phyloP scores from a whole-genome alignment of 2,888 invertebrate species.

The Dendrolimus houi region DNA sequence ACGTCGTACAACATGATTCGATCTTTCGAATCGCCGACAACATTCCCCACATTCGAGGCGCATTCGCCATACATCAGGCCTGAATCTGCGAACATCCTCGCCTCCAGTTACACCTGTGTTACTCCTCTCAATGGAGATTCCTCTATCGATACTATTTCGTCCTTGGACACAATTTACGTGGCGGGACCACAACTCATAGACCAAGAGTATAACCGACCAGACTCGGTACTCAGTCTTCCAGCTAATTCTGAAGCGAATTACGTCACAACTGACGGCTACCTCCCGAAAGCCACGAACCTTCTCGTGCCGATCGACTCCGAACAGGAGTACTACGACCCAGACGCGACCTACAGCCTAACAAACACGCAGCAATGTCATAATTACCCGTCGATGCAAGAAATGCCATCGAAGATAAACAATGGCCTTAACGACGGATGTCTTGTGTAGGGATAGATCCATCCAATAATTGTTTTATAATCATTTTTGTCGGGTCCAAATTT shows the following conservation, averaged over 20 bases:
- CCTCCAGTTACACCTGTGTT: constrained; percentile 65
- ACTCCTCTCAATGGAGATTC: constrained; percentile 56
- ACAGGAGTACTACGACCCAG: constrained; percentile 69
- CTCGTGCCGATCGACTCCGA: constrained; percentile 74
- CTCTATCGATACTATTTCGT: constrained; percentile 55
- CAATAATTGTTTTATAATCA: constrained; percentile 15
- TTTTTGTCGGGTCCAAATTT: constrained; percentile 61
- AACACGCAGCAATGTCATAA: constrained; percentile 72
- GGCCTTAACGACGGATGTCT: constrained; percentile 79
- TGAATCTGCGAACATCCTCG: constrained; percentile 69
- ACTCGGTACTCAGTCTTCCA: constrained; percentile 62
- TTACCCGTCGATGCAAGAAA: constrained; percentile 60
- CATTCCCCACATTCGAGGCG: constrained; percentile 65
- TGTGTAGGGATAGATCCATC: constrained; percentile 53
- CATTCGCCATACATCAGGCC: constrained; percentile 70
- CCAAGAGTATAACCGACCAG: constrained; percentile 55
- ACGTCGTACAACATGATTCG: constrained; percentile 59
- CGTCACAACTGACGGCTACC: constrained; percentile 57
- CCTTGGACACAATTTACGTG: constrained; percentile 56
- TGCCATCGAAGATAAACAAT: constrained; percentile 68
- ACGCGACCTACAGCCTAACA: constrained; percentile 67
- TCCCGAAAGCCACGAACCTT: constrained; percentile 60
- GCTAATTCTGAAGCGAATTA: constrained; percentile 45
- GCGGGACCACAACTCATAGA: constrained; percentile 49
- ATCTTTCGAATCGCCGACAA: constrained; percentile 58